A percentile compares a stretch with the other conserved stretches of the same genome.
These are phyloP conservation scores for Cotesia glomerata DNA, from an alignment of 1,140 invertebrate genomes.

Conservation along the genomic window DNA sequence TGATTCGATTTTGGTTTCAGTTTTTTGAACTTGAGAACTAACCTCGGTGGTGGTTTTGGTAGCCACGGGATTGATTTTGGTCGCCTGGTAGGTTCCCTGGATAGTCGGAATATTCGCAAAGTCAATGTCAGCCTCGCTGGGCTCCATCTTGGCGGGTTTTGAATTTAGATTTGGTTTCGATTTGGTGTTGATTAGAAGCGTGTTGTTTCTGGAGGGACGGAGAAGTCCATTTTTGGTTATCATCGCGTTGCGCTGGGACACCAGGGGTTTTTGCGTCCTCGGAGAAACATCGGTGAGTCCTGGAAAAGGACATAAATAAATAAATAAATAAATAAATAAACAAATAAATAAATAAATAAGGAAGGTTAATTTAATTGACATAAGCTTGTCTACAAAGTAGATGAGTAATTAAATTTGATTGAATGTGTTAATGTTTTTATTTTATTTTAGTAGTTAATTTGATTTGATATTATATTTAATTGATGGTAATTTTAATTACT, in stretches of 20 bases:
- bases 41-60: slow-evolving; percentile 52
- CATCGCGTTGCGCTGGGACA: slow-evolving; percentile 55
- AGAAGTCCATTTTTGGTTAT: slow-evolving; percentile 59
- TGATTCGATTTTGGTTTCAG: slow-evolving; percentile 42
- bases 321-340: slow-evolving; percentile 13
- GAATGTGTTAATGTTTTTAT: too few species aligned
- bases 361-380: too few species aligned
- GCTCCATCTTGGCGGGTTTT: slow-evolving; percentile 55
- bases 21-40: slow-evolving; percentile 36
- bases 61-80: slow-evolving; percentile 50
- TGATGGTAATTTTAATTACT: slow-evolving; percentile 56
- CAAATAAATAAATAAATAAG: slow-evolving; percentile 14
- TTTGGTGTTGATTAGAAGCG: slow-evolving; percentile 58
- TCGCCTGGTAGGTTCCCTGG: slow-evolving; percentile 60
- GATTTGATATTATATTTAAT: neutral
- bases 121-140: slow-evolving; percentile 55
- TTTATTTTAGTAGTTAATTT: too few species aligned
- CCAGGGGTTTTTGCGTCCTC: slow-evolving; percentile 43
- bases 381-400: too few species aligned
- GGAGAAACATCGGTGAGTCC: slow-evolving; percentile 40
- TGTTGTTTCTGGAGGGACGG: slow-evolving; percentile 50
- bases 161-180: slow-evolving; percentile 43
- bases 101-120: slow-evolving; percentile 58
- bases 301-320: slow-evolving; percentile 32
- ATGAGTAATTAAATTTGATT: too few species aligned